phyloP scores from a whole-genome alignment of 2,888 invertebrate genomes.

The Bimastos eiseni region DNA sequence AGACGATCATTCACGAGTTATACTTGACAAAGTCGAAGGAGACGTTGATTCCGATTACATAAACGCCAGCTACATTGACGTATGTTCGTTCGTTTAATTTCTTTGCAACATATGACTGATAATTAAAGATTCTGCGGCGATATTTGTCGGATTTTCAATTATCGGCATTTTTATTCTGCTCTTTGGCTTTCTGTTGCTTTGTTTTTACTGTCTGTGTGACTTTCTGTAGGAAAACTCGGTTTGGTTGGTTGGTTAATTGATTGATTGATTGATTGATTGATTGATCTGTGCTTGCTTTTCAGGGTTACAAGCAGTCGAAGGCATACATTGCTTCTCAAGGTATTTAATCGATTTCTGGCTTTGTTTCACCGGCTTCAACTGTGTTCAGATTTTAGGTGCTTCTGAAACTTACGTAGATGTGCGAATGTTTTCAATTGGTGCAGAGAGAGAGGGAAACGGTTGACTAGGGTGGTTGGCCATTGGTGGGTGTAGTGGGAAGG shows the following conservation, averaged over 20 bases:
- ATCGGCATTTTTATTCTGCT: neutral
- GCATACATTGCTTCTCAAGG: constrained; percentile 66
- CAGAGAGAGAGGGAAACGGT: too few species aligned
- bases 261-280: neutral
- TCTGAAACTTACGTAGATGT: too few species aligned
- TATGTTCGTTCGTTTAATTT: constrained; percentile 47
- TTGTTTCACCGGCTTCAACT: neutral
- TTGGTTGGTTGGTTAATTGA: too few species aligned
- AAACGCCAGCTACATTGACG: constrained; percentile 61
- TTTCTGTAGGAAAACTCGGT: neutral
- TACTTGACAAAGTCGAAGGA: constrained; percentile 51
- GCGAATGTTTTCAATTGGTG: neutral
- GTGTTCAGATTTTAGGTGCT: neutral
- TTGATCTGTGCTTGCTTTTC: constrained; percentile 39
- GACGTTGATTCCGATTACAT: constrained; percentile 59
- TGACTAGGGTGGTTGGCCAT: neutral
- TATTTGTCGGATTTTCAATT: too few species aligned
- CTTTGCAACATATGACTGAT: neutral
- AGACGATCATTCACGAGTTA: constrained; percentile 61
- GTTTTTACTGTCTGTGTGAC: neutral
- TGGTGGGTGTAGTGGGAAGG: neutral
- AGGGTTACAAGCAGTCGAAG: constrained; percentile 63
- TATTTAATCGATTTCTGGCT: constrained; percentile 41
- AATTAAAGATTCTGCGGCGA: neutral
- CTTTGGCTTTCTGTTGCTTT: neutral